phyloP scores from a whole-genome alignment of 1,140 invertebrate genomes.

The Adoxophyes honmai region DNA sequence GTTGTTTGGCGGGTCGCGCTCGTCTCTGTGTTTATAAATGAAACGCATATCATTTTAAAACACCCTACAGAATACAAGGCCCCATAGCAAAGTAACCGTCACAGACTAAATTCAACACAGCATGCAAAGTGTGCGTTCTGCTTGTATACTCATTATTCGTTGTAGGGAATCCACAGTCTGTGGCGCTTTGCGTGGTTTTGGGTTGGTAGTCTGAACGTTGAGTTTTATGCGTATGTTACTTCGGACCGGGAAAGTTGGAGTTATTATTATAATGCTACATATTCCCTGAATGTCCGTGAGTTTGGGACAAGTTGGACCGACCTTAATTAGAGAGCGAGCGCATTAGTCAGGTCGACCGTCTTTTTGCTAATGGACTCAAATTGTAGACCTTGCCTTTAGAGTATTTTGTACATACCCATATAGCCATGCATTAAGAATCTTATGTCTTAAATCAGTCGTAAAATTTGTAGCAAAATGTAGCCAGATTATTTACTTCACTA shows the following conservation, averaged over 20 bases:
- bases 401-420: too few species aligned
- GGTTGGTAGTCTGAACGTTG: constrained; percentile 24
- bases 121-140: background rate
- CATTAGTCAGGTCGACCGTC: constrained; percentile 25
- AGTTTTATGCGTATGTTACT: constrained; percentile 35
- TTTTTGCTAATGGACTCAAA: constrained; percentile 19
- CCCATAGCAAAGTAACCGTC: constrained; percentile 10
- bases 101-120: constrained; percentile 21
- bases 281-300: constrained; percentile 28
- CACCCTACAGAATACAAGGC: constrained; percentile 41
- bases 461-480: too few species aligned
- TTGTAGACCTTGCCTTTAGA: too few species aligned
- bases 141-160: background rate
- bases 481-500: too few species aligned
- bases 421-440: too few species aligned
- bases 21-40: constrained; percentile 70
- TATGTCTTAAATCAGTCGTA: too few species aligned
- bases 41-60: constrained; percentile 71
- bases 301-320: constrained; percentile 30
- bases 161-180: constrained; percentile 21
- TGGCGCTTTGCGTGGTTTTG: constrained; percentile 12
- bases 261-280: constrained; percentile 41
- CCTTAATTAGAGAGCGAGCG: constrained; percentile 37
- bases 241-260: constrained; percentile 36
- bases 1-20: constrained; percentile 55